phyloP scores from a whole-genome alignment of 64 coral and sea anemone species.

The Pocillopora verrucosa region DNA sequence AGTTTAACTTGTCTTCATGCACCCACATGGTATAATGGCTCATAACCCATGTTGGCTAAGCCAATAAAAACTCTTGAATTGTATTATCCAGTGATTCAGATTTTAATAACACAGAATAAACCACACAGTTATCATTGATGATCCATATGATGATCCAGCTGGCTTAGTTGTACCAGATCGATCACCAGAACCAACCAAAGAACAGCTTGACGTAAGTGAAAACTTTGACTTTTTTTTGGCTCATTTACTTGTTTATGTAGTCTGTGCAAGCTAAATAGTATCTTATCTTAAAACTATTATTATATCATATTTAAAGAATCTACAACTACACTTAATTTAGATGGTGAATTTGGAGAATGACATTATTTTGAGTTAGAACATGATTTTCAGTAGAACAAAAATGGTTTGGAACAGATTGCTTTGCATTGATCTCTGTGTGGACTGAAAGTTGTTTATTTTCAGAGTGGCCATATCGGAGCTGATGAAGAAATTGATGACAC shows the following conservation, averaged over 20 bases:
- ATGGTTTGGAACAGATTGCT: not conserved
- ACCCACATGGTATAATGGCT: no score
- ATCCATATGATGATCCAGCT: constrained; percentile 93
- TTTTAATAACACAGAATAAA: constrained; percentile 57
- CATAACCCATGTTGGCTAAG: no score
- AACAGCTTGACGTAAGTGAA: constrained; percentile 87
- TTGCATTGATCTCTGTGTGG: no score
- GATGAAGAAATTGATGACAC: constrained; percentile 97
- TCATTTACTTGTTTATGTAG: not conserved
- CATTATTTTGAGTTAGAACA: no score
- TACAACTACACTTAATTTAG: no score
- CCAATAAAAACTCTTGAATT: no score
- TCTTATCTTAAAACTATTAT: no score
- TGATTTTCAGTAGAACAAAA: not conserved
- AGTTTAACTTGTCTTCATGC: no score
- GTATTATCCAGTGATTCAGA: no score
- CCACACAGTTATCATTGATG: constrained; percentile 93
- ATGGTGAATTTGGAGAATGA: no score
- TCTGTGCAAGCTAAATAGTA: no score
- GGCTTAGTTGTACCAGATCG: constrained; percentile 80
- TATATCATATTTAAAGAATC: no score
- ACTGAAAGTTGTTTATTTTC: not conserved
- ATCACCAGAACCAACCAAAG: constrained; percentile 97
- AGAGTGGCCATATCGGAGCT: constrained; percentile 97
- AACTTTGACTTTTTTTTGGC: not conserved